Evolutionary conservation across 2,797 vertebrate genomes (phyloP).

Genomic region (Artibeus lituratus): DNA sequence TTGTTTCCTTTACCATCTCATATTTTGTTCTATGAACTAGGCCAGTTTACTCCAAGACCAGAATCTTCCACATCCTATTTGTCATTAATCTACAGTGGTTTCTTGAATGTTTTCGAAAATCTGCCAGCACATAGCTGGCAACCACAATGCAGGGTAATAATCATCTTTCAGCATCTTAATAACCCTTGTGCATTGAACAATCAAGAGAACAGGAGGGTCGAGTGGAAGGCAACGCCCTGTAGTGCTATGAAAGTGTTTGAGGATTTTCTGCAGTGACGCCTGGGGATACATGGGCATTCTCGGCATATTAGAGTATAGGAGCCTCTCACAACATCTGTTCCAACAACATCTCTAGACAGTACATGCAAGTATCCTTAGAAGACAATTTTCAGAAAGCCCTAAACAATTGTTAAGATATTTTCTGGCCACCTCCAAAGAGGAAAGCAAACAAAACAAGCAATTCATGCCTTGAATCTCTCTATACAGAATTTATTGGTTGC

Average conservation of each 20-base stretch:
- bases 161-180: slow-evolving; percentile 72
- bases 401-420: slow-evolving; percentile 64
- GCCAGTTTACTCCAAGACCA: slow-evolving; percentile 2
- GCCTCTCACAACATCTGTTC: slow-evolving; percentile 73
- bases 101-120: slow-evolving; percentile 62
- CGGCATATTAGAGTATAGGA: slow-evolving; percentile 55
- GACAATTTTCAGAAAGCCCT: slow-evolving; percentile 68
- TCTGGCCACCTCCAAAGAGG: slow-evolving; percentile 44
- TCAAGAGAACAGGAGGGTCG: slow-evolving; percentile 67
- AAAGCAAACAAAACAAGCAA: slow-evolving; percentile 38
- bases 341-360: slow-evolving; percentile 72
- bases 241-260: slow-evolving; percentile 52
- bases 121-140: slow-evolving; percentile 65
- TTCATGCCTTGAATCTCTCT: slow-evolving; percentile 1
- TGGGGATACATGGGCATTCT: slow-evolving; percentile 66
- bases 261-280: slow-evolving; percentile 35
- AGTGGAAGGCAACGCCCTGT: slow-evolving; percentile 69
- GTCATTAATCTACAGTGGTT: slow-evolving; percentile 50
- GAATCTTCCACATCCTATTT: slow-evolving; percentile 52
- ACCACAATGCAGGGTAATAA: slow-evolving; percentile 43
- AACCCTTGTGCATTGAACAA: slow-evolving; percentile 71
- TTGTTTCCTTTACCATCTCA: background rate
- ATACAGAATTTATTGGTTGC: background rate
- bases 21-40: slow-evolving; percentile 27
- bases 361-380: slow-evolving; percentile 70